Evolutionary conservation across 2,113 vertebrate species (phyloP), one percentile per base, ranked within the genome.

Genomic region (Eleginops maclovinus): DNA sequence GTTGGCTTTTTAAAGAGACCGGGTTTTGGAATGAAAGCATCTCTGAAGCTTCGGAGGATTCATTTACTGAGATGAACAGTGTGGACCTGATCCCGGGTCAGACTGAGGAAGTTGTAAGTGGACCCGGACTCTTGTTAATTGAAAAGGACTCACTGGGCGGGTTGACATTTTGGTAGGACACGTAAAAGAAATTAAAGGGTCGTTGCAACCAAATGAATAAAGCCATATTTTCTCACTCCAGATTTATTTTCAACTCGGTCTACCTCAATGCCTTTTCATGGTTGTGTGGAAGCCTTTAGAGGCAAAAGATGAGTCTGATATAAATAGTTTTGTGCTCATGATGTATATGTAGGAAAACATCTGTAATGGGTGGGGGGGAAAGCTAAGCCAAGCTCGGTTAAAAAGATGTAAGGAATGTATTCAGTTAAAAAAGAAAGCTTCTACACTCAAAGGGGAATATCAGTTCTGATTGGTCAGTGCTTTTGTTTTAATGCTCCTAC

Each of bases 201-300:
- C 75, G 66, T 47, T 77, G 69, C 64, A 85, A 41, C 43, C 15
- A 65, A 61, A 79, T 54, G 12, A 44, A 0, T 11, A 44, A 58
- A 63, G 14, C 16, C 14, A 10, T 2, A 17, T 64, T 26, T 62
- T 70, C 56, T 56, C 24, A 26, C 36, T 22, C 3, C 9, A 7
- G 9, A 5, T 7, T 16, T 31, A 1, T 16, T 7, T 21, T 11
- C 0, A 63, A 13, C 16, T 1, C 1, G 10, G 21, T 16, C 43
- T 65, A 24, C 11, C 24, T 47, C 28, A 4, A 15, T 26, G 16
- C 24, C 9, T 28, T 46, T 17, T 13, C 19, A 41, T 7, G 40
- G 31, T 36, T 36, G 5, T 36, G 9, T 36, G 31, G 31, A 36
- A 36, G 31, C 31, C 31, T 36, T 36, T n/a, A n/a, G 31, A 36